A percentile compares a stretch with the other conserved stretches of the same genome.
phyloP scores from a whole-genome alignment of 2,113 vertebrate genomes.

The Engraulis encrasicolus region DNA sequence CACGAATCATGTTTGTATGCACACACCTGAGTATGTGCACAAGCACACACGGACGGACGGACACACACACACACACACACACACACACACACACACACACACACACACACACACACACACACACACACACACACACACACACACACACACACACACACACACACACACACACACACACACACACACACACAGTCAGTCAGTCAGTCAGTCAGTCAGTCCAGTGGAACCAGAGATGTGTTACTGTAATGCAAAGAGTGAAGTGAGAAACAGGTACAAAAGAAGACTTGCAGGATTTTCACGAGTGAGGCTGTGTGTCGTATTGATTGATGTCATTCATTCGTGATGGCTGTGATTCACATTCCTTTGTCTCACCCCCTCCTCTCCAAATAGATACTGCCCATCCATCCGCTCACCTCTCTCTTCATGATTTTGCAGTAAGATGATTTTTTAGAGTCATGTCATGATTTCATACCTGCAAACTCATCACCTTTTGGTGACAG shows the following conservation, averaged over 20 bases:
- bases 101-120: background rate
- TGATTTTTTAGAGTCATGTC: background rate
- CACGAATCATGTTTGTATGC: no score
- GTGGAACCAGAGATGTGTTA: background rate
- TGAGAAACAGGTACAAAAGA: background rate
- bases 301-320: background rate
- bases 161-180: background rate
- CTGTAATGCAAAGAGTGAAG: no score
- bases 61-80: no score
- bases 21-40: no score
- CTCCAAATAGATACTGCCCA: no score
- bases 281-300: background rate
- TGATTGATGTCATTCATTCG: background rate
- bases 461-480: no score
- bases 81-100: no score
- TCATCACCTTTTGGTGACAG: no score
- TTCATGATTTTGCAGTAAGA: background rate
- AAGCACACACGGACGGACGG: no score
- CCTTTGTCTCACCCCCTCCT: background rate
- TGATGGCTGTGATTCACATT: background rate
- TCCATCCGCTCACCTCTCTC: no score
- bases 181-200: no score
- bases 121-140: background rate
- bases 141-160: slow-evolving; percentile 9
- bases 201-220: background rate